Percentiles rank a stretch among this genome's conserved stretches.
These are phyloP conservation scores for Scaptomyza montana DNA, from an alignment of 1,140 invertebrate species.

Conservation along the genomic window DNA sequence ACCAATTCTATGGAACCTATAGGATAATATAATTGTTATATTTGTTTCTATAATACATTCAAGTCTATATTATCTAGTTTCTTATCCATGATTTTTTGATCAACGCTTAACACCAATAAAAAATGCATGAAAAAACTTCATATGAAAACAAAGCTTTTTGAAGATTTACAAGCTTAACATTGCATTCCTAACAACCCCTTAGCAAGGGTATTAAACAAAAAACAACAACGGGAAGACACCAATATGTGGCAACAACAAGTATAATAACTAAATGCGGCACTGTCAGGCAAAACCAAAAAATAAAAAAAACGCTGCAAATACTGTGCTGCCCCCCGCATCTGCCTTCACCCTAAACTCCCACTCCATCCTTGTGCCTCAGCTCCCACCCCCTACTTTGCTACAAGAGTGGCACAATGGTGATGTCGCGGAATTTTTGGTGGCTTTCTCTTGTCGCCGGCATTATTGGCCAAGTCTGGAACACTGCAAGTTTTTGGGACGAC, in stretches of 20 bases:
- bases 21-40: not conserved
- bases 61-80: no score
- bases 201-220: slow-evolving; percentile 1
- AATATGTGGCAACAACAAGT: slow-evolving; percentile 64
- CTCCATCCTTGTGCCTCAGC: not conserved
- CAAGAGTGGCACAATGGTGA: slow-evolving; percentile 71
- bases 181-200: not conserved
- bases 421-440: slow-evolving; percentile 69
- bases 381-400: slow-evolving; percentile 24
- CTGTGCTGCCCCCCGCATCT: not conserved
- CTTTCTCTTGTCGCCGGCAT: slow-evolving; percentile 80
- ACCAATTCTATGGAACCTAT: not conserved
- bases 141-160: no score
- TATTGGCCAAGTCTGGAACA: slow-evolving; percentile 74
- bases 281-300: not conserved
- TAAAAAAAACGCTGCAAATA: not conserved
- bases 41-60: no score
- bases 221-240: slow-evolving; percentile 11
- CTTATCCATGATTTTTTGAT: not conserved
- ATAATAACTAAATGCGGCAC: slow-evolving; percentile 72
- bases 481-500: slow-evolving; percentile 5
- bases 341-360: not conserved
- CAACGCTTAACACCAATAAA: not conserved
- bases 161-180: no score
- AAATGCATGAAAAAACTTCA: no score